These are phyloP conservation scores for Aporophyla nigra DNA, from an alignment of 2,888 invertebrate species.

Conservation along the genomic window DNA sequence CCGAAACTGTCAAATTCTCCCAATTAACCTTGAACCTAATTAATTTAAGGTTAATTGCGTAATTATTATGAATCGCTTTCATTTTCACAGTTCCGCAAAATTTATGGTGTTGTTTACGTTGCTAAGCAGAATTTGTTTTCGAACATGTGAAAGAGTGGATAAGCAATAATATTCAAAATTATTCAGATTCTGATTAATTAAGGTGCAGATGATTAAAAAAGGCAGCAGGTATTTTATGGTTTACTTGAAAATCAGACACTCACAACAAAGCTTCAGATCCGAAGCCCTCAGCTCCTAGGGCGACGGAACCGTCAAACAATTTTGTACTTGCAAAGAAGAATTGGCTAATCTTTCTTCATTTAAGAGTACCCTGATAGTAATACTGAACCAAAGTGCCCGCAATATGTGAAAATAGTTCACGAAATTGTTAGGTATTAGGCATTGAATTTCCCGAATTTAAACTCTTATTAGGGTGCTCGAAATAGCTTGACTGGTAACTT, in stretches of 20 bases:
- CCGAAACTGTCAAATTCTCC: too few relatives aligned
- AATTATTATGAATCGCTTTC: too few relatives aligned
- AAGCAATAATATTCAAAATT: too few relatives aligned
- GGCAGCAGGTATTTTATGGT: not conserved
- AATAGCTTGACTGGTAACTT: conserved; percentile 45
- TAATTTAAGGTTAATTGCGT: too few relatives aligned
- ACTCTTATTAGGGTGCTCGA: conserved; percentile 32
- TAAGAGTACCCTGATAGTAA: not conserved
- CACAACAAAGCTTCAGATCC: not conserved
- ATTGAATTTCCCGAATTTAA: not conserved
- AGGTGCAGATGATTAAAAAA: too few relatives aligned
- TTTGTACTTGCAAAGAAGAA: not conserved
- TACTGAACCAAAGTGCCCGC: not conserved
- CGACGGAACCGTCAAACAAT: not conserved
- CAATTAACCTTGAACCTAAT: too few relatives aligned
- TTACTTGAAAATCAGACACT: not conserved
- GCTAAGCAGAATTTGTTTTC: too few relatives aligned
- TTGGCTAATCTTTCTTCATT: not conserved
- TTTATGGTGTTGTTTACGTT: too few relatives aligned
- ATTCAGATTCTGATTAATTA: too few relatives aligned
- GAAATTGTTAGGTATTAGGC: not conserved
- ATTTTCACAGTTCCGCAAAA: too few relatives aligned
- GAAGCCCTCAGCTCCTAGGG: not conserved
- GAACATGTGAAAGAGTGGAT: too few relatives aligned
- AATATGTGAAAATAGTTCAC: not conserved